Conservation (phyloP, 2,888 invertebrate species). For the Apamea sordens region DNA sequence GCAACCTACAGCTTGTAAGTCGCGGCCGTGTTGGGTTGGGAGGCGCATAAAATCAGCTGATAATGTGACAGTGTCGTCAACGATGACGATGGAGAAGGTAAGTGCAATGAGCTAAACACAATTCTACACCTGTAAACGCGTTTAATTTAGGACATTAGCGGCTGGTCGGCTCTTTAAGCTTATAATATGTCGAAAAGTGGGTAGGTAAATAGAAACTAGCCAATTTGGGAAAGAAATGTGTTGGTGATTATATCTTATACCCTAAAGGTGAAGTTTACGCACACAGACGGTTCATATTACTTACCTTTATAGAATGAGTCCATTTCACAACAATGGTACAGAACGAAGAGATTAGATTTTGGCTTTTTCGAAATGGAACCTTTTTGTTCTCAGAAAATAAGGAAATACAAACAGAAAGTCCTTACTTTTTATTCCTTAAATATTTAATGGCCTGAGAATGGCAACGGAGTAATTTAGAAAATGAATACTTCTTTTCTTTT, state of each 20-base stretch:
- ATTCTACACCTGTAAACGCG: not conserved
- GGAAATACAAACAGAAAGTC: slow-evolving; percentile 44
- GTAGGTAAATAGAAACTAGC: not conserved
- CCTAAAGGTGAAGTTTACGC: not conserved
- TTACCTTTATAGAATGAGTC: slow-evolving; percentile 14
- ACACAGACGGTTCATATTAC: not conserved
- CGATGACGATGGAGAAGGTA: slow-evolving; percentile 1
- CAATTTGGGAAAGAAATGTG: not conserved
- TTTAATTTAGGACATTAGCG: not conserved
- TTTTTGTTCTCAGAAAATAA: slow-evolving; percentile 38
- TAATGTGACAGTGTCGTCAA: not conserved
- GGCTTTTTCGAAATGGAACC: slow-evolving; percentile 17
- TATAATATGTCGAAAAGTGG: not conserved
- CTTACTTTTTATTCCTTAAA: slow-evolving; percentile 57
- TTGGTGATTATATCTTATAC: not conserved
- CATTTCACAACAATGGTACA: slow-evolving; percentile 13
- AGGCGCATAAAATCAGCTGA: not conserved
- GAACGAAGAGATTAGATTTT: slow-evolving; percentile 46
- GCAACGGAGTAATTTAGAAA: slow-evolving; percentile 47
- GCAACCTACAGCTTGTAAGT: not conserved
- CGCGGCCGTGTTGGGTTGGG: not conserved
- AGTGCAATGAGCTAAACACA: not conserved
- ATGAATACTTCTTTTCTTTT: slow-evolving; percentile 33
- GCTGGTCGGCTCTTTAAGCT: not conserved
- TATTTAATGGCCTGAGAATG: slow-evolving; percentile 50